These are phyloP conservation scores for Forbesichthys papilliferus DNA, from an alignment of 2,113 vertebrate species.

Conservation along the genomic window DNA sequence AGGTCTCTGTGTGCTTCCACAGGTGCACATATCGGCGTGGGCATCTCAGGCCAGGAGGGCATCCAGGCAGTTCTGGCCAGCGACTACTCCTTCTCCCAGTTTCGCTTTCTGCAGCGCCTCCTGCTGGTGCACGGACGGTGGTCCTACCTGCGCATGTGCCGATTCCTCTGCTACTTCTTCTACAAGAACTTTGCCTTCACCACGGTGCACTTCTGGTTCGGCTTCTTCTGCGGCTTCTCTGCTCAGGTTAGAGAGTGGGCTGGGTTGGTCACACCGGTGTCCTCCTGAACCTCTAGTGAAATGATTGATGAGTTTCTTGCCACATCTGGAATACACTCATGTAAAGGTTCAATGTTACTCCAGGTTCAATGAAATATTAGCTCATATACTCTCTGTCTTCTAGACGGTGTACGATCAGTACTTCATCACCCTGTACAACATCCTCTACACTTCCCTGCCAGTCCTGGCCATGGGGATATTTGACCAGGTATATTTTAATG, in stretches of 20 bases:
- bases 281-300: no score
- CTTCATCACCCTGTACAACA: constrained; percentile 97
- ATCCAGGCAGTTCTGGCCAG: constrained; percentile 93
- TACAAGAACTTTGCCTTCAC: constrained; percentile 99
- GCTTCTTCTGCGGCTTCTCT: constrained; percentile 95
- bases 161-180: constrained; percentile 98
- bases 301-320: no score
- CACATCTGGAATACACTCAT: no score
- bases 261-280: no score
- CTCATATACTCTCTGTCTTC: constrained; percentile 23
- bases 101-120: constrained; percentile 93
- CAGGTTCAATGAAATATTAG: not conserved
- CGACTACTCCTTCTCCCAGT: constrained; percentile 95
- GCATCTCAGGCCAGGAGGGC: constrained; percentile 95
- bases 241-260: constrained; percentile 82
- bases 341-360: no score
- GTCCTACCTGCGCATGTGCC: constrained; percentile 97
- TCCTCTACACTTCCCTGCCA: constrained; percentile 93
- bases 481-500: constrained; percentile 82
- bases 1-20: constrained; percentile 5
- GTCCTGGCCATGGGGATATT: constrained; percentile 97
- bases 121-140: constrained; percentile 94
- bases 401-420: constrained; percentile 96
- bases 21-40: constrained; percentile 93
- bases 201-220: constrained; percentile 99